These are phyloP conservation scores for Triplophysa siluroides DNA, from an alignment of 2,113 vertebrate genomes.

Conservation along the genomic window DNA sequence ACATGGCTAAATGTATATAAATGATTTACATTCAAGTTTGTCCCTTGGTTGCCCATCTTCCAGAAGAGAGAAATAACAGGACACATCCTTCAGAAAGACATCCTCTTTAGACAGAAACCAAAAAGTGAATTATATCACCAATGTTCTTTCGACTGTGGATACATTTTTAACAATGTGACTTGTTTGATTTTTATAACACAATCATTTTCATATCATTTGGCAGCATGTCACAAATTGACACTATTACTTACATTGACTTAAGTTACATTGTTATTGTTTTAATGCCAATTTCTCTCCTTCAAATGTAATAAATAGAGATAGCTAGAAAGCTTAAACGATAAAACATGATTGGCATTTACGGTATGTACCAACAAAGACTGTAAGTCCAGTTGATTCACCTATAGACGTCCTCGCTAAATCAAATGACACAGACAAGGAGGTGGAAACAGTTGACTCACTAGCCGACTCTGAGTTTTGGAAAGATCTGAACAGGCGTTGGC, in stretches of 20 bases:
- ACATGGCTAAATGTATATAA: neutral
- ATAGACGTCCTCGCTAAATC: neutral
- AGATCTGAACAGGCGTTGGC: conserved; percentile 81
- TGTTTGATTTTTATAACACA: too few relatives aligned
- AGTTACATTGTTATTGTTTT: too few relatives aligned
- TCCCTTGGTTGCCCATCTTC: conserved; percentile 87
- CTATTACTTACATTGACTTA: too few relatives aligned
- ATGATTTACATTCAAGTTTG: conserved; percentile 87
- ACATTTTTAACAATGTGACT: too few relatives aligned
- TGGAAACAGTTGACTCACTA: conserved; percentile 51
- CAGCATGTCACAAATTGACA: too few relatives aligned
- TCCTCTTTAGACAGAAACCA: conserved; percentile 51
- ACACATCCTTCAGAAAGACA: conserved; percentile 86
- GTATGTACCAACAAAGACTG: neutral
- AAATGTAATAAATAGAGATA: neutral
- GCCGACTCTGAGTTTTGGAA: conserved; percentile 75
- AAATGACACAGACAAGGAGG: neutral
- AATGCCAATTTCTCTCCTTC: too few relatives aligned
- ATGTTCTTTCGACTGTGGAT: too few relatives aligned
- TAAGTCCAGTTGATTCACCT: neutral
- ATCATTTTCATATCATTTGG: too few relatives aligned
- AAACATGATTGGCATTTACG: neutral
- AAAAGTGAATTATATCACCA: neutral
- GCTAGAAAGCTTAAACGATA: neutral
- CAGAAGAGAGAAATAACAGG: conserved; percentile 92